These are phyloP conservation scores for Eupithecia subumbrata DNA, from an alignment of 2,888 invertebrate species.

Conservation along the genomic window DNA sequence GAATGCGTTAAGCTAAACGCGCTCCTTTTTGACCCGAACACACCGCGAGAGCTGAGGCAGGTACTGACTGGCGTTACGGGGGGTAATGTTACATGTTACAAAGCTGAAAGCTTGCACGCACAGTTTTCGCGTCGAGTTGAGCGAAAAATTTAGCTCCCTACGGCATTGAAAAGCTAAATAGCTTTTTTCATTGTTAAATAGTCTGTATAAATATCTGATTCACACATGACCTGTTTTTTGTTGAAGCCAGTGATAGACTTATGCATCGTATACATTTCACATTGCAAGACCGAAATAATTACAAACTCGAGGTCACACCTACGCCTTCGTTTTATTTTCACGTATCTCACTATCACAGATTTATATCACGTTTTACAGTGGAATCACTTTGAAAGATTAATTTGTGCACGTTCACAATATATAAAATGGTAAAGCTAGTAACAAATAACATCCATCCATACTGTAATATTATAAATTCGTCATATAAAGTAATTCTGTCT, in stretches of 20 bases:
- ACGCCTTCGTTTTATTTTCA: slow-evolving; percentile 54
- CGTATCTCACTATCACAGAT: slow-evolving; percentile 38
- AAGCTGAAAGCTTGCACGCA: neutral
- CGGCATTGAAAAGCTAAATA: neutral
- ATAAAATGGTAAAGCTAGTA: neutral
- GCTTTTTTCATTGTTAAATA: neutral
- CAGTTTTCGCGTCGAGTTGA: neutral
- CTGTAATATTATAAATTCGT: neutral
- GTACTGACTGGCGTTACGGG: too few species aligned
- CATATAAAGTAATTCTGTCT: neutral
- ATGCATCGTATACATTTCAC: slow-evolving; percentile 48
- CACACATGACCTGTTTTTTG: neutral
- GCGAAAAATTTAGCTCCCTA: neutral
- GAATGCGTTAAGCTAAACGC: too few species aligned
- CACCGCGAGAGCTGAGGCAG: too few species aligned
- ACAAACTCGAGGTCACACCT: slow-evolving; percentile 72
- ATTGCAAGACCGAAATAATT: slow-evolving; percentile 72
- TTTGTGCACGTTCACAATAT: neutral
- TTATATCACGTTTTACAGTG: slow-evolving; percentile 2
- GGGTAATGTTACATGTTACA: too few species aligned
- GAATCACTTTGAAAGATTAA: slow-evolving; percentile 4
- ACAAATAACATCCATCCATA: neutral
- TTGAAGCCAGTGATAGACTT: slow-evolving; percentile 51
- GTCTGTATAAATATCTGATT: neutral
- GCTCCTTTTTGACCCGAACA: too few species aligned